Evolutionary conservation across 2,113 vertebrate genomes (phyloP), one percentile per base, ranked within the genome.

Genomic region (Spermophilus dauricus): DNA sequence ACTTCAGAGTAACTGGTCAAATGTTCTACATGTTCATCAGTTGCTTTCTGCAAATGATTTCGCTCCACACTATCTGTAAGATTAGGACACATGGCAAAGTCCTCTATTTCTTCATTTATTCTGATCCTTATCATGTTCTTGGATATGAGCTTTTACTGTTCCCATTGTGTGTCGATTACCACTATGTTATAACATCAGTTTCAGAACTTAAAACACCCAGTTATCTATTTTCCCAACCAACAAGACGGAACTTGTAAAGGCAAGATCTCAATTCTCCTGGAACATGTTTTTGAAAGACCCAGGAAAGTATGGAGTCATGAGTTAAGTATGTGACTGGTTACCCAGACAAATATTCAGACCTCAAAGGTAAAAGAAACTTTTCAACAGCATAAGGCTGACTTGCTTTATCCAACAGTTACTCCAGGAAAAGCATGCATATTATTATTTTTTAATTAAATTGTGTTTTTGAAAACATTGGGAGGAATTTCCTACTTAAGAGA

Each of bases 221-320:
- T 20, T 72, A 82, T 9, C 4, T 1, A 13, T 1, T 12, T 80
- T 67, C 17, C 16, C 58, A 88, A 63, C 37, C 48, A 96, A 61
- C 30, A 91, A 91, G 86, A 48, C 17, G 82, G 61, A 89, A 94
- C 80, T n/a, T 93, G 63, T n/a, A 72, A 81, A 42, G n/a, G 17
- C 58, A 96, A 65, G 20, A 30, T 45, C 75, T 67, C 37, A 56
- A 32, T n/a, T 86, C 72, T n/a, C 4, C 17, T 80, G 67, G 34
- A 51, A 85, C 39, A 30, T 7, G 32, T 39, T 96, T 58, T 69
- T 63, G 18, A 26, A 86, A 73, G 56, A 69, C 42, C 26, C 20
- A 75, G n/a, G 67, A 95, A 92, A 82, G 8, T 45, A 34, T 72
- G 37, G 22, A 32, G 10, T 48, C 24, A 42, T 3, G 7, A 65